phyloP scores from a whole-genome alignment of 1,140 invertebrate species.

The Agrilus planipennis region DNA sequence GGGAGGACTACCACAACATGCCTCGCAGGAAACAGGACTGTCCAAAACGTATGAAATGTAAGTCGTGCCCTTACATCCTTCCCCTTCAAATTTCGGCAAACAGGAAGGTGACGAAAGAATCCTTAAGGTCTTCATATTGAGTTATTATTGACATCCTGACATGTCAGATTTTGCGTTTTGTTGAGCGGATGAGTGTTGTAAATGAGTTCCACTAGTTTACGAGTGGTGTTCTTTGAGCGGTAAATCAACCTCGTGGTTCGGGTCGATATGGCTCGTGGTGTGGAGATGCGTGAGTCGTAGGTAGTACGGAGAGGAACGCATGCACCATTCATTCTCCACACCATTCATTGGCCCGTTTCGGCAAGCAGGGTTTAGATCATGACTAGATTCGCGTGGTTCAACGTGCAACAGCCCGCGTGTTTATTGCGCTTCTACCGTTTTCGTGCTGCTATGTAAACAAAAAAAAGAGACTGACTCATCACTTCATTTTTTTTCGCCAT shows the following conservation, averaged over 20 bases:
- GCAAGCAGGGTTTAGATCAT: slow-evolving; percentile 6
- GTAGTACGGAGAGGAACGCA: slow-evolving; percentile 7
- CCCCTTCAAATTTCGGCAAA: not conserved
- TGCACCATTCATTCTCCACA: slow-evolving; percentile 16
- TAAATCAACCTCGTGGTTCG: slow-evolving; percentile 18
- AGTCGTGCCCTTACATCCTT: slow-evolving; percentile 26
- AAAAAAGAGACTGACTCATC: too few species aligned
- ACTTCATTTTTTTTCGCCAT: too few species aligned
- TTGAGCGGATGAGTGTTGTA: too few species aligned
- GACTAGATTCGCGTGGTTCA: not conserved
- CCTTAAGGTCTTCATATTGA: not conserved
- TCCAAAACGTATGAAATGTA: slow-evolving; percentile 53
- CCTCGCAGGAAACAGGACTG: slow-evolving; percentile 50
- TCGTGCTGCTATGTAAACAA: too few species aligned
- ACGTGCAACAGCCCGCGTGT: not conserved
- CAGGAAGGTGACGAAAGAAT: too few species aligned
- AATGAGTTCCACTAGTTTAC: too few species aligned
- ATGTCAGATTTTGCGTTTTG: too few species aligned
- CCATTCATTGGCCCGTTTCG: slow-evolving; percentile 16
- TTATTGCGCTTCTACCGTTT: not conserved
- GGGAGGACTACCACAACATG: slow-evolving; percentile 32
- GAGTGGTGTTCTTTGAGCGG: too few species aligned
- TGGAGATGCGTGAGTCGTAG: slow-evolving; percentile 20
- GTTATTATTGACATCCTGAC: too few species aligned
- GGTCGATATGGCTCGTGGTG: slow-evolving; percentile 18